These are phyloP conservation scores for Lycia hirtaria DNA, from an alignment of 2,888 invertebrate species.

Conservation along the genomic window DNA sequence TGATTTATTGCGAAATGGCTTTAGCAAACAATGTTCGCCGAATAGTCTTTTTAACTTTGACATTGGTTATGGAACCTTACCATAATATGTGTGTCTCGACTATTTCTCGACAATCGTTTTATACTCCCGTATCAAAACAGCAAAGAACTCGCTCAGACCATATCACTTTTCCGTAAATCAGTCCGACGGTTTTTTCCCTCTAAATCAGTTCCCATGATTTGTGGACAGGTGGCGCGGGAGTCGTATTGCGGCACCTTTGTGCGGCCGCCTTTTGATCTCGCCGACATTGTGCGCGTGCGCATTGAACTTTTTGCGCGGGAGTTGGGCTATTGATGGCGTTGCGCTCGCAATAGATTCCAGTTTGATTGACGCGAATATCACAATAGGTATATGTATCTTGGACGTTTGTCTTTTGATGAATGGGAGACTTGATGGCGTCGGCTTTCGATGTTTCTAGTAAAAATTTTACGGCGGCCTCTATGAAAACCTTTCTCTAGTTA, in stretches of 20 bases:
- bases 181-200: slow-evolving; percentile 52
- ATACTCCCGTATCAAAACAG: slow-evolving; percentile 32
- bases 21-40: too few species aligned
- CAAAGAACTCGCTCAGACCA: slow-evolving; percentile 31
- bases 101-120: too few species aligned
- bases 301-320: slow-evolving; percentile 70
- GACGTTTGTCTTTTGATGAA: slow-evolving; percentile 28
- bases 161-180: slow-evolving; percentile 44
- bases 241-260: slow-evolving; percentile 74
- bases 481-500: background rate
- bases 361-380: slow-evolving; percentile 44
- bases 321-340: slow-evolving; percentile 61
- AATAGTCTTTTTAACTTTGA: too few species aligned
- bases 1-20: too few species aligned
- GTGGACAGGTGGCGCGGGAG: slow-evolving; percentile 80
- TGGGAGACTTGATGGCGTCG: slow-evolving; percentile 27
- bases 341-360: slow-evolving; percentile 49
- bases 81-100: too few species aligned
- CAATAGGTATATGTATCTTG: slow-evolving; percentile 31
- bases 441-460: slow-evolving; percentile 20
- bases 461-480: background rate
- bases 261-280: slow-evolving; percentile 64
- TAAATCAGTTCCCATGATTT: slow-evolving; percentile 77
- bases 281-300: slow-evolving; percentile 80
- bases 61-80: too few species aligned